Evolutionary conservation across 37 sponge, comb jelly and placozoan species (phyloP), one percentile per base, ranked within the genome.

Genomic region (Cladorhizidae sp.): DNA sequence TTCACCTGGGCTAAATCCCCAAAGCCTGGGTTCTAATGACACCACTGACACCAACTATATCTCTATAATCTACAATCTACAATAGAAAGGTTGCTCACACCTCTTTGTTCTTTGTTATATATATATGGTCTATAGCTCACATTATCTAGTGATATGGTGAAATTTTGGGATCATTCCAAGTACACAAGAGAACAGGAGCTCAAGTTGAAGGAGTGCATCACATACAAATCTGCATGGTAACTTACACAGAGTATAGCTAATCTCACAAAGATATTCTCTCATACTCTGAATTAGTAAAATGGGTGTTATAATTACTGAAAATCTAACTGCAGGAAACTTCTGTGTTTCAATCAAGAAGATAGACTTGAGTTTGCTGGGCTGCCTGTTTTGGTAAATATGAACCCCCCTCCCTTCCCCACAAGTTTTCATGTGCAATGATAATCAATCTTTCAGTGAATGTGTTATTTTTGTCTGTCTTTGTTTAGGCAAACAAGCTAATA

Each of bases 81-180:
- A n/a, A n/a, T n/a, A n/a, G n/a, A n/a, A n/a, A n/a, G n/a, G n/a
- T n/a, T n/a, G n/a, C n/a, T n/a, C n/a, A n/a, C n/a, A n/a, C n/a
- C n/a, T n/a, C n/a, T n/a, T n/a, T n/a, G n/a, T n/a, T n/a, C n/a
- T n/a, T n/a, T n/a, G n/a, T n/a, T n/a, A n/a, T n/a, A n/a, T n/a
- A n/a, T n/a, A n/a, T n/a, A n/a, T n/a, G n/a, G n/a, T n/a, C n/a
- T 72, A 20, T 77, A 97, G 94, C 81, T 98, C n/a, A 77, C 75
- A 49, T 75, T 98, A 23, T 77, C 94, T 63, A 94, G 93, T 81
- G 99, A 93, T 51, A 76, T 88, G 65, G 95, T 95, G 63, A 94
- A 95, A 8, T 94, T 98, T 77, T 85, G 79, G 64, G 94, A 98
- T 67, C 92, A 88, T 80, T 94, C 99, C 35, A 89, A 92, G 41